A percentile compares a stretch with the other conserved stretches of the same genome.
phyloP scores from a whole-genome alignment of 1,140 invertebrate species.

The Leguminivora glycinivorella region DNA sequence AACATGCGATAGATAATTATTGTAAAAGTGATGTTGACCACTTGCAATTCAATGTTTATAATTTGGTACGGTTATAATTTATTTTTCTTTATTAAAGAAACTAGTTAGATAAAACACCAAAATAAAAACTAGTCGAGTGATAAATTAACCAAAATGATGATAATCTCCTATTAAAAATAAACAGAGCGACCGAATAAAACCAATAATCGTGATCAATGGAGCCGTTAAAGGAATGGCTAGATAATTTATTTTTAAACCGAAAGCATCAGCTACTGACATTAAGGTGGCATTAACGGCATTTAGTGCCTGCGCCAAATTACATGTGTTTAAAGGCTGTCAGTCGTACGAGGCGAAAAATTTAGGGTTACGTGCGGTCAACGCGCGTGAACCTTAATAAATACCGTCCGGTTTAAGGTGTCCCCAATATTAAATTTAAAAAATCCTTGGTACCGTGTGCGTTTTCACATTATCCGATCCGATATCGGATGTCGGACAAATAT shows the following conservation, averaged over 20 bases:
- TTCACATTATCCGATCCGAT: too few relatives aligned
- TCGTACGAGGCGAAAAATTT: background rate
- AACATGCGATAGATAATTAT: too few relatives aligned
- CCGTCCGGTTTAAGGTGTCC: too few relatives aligned
- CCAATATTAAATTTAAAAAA: too few relatives aligned
- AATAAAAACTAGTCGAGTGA: background rate
- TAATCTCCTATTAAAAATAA: background rate
- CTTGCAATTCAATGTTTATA: too few relatives aligned
- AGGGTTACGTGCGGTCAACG: background rate
- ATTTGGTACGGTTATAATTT: too few relatives aligned
- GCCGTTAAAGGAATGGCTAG: background rate
- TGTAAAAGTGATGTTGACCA: too few relatives aligned
- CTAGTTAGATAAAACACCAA: too few relatives aligned
- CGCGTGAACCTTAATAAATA: background rate
- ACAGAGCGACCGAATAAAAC: background rate
- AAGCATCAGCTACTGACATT: background rate
- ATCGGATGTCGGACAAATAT: too few relatives aligned
- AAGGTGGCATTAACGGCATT: background rate
- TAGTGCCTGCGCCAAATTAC: slow-evolving; percentile 3
- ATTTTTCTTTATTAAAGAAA: too few relatives aligned
- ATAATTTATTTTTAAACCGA: background rate
- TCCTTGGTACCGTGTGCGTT: too few relatives aligned
- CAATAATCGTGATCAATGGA: background rate
- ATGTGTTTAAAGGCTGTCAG: slow-evolving; percentile 3
- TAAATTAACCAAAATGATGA: background rate